phyloP scores from a whole-genome alignment of 2,888 invertebrate species.

The Hemaris fuciformis region DNA sequence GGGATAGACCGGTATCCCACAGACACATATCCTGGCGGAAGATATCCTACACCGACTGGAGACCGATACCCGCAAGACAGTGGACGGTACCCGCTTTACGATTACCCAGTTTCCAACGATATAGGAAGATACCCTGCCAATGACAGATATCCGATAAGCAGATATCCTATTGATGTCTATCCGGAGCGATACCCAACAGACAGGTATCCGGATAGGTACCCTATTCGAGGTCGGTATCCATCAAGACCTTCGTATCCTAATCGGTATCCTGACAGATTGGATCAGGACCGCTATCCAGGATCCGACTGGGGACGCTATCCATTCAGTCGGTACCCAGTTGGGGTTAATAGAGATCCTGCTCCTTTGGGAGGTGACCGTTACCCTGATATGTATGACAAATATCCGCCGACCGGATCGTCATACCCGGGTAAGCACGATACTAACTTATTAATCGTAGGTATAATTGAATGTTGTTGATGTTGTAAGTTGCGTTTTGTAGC shows the following conservation, averaged over 20 bases:
- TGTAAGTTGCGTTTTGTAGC: conserved; percentile 23
- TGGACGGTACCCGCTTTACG: conserved; percentile 46
- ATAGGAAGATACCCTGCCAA: conserved; percentile 56
- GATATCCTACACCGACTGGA: conserved; percentile 43
- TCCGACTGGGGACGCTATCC: conserved; percentile 74
- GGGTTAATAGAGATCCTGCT: conserved; percentile 73
- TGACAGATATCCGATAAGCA: conserved; percentile 68
- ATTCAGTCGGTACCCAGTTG: conserved; percentile 68
- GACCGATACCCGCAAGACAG: conserved; percentile 66
- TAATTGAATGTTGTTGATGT: neutral
- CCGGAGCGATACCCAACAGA: conserved; percentile 59
- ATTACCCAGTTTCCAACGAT: conserved; percentile 40
- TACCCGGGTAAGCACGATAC: conserved; percentile 70
- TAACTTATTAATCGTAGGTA: neutral
- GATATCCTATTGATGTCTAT: conserved; percentile 63
- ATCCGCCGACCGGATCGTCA: conserved; percentile 81
- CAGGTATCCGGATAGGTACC: conserved; percentile 65
- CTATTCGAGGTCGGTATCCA: conserved; percentile 60
- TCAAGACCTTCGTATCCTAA: conserved; percentile 52
- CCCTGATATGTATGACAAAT: conserved; percentile 78
- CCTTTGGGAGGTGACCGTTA: conserved; percentile 77
- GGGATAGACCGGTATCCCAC: conserved; percentile 53
- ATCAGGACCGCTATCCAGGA: conserved; percentile 67
- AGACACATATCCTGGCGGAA: conserved; percentile 54
- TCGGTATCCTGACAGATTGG: conserved; percentile 76